Percentiles rank a stretch among this genome's conserved stretches.
Conservation (phyloP, 2,113 vertebrate genomes). For the Egretta garzetta region DNA sequence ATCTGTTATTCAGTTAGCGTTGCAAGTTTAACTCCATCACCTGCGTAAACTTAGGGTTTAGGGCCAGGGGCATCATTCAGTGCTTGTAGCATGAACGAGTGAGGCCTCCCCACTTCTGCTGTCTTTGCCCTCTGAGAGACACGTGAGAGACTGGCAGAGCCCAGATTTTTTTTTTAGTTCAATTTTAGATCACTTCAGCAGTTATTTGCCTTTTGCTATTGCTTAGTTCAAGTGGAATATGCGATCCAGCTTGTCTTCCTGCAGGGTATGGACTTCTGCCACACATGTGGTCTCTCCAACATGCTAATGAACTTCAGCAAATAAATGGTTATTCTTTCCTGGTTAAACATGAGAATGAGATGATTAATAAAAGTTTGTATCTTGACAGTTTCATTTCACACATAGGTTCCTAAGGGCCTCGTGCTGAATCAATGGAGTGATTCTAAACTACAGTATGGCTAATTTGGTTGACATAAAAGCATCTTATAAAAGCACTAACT, state of each 20-base stretch:
- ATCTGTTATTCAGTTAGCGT: not conserved
- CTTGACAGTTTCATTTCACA: not conserved
- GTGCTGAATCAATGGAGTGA: not conserved
- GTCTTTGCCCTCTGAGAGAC: not conserved
- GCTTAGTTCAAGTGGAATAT: not conserved
- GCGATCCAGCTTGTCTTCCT: not conserved
- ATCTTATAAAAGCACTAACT: not conserved
- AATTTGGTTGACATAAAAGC: not conserved
- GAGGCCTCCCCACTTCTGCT: not conserved
- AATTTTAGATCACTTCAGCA: not conserved
- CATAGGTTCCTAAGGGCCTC: not conserved
- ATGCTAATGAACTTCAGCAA: not conserved
- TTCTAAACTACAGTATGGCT: not conserved
- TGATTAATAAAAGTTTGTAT: not conserved
- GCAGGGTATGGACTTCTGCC: not conserved
- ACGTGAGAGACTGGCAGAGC: not conserved
- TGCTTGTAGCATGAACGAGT: not conserved
- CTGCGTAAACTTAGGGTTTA: not conserved
- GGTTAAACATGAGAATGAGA: not conserved
- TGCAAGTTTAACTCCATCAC: not conserved
- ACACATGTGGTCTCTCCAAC: not conserved
- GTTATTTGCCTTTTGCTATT: not conserved
- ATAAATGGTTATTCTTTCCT: not conserved
- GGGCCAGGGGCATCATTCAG: not conserved
- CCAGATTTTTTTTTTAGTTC: not conserved